Conservation (phyloP, 2,888 invertebrate genomes). For the Polyommatus icarus region DNA sequence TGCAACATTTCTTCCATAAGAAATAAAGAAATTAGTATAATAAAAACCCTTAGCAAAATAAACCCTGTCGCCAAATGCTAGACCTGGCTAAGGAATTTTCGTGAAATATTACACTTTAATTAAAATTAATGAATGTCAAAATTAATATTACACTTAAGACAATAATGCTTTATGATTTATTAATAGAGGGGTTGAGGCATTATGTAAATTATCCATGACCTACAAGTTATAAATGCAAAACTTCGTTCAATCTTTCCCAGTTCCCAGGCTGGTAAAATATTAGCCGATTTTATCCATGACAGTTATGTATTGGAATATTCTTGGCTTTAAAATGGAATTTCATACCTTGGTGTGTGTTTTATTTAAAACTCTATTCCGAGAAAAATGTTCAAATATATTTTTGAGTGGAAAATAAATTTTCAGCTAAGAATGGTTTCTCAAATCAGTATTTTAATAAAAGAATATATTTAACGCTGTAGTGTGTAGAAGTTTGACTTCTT, state of each 20-base stretch:
- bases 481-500: too few relatives aligned
- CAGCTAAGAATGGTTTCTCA: too few relatives aligned
- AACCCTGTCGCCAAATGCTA: too few relatives aligned
- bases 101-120: neutral
- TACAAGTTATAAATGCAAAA: neutral
- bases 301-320: conserved; percentile 8
- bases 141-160: neutral
- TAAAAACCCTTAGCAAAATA: too few relatives aligned
- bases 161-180: neutral
- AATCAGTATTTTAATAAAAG: too few relatives aligned
- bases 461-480: too few relatives aligned
- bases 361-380: neutral
- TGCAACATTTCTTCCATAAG: too few relatives aligned
- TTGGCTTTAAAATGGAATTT: neutral
- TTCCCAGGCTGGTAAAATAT: conserved; percentile 20
- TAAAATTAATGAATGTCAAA: neutral
- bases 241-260: conserved; percentile 3
- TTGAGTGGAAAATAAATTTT: neutral
- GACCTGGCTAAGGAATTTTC: neutral
- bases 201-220: conserved; percentile 15
- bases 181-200: neutral
- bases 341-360: neutral
- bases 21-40: too few relatives aligned
- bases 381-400: neutral
- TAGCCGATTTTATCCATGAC: conserved; percentile 17